A percentile compares a stretch with the other conserved stretches of the same genome.
Evolutionary conservation across 2,888 invertebrate species (phyloP).

Genomic region (Crepidodera aurea): DNA sequence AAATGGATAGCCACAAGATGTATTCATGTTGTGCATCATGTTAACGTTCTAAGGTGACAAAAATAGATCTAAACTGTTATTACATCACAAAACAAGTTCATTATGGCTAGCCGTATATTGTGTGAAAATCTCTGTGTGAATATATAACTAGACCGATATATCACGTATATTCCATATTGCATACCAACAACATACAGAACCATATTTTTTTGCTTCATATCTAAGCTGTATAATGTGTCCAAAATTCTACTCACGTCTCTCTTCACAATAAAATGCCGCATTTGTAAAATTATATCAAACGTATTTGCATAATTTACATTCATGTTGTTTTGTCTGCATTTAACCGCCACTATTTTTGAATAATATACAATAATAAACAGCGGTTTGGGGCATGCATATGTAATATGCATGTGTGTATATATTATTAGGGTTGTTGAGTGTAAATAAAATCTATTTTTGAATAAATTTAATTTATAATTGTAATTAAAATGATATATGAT

Average conservation of each 20-base stretch:
- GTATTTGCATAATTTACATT: constrained; percentile 23
- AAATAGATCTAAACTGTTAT: too few relatives aligned
- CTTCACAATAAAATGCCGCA: constrained; percentile 11
- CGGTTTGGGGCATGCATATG: constrained; percentile 3
- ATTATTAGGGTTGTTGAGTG: neutral
- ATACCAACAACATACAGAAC: neutral
- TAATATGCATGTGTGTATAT: neutral
- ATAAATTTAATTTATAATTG: neutral
- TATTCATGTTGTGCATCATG: too few relatives aligned
- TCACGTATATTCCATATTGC: neutral
- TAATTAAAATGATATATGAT: neutral
- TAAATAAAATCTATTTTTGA: neutral
- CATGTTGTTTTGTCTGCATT: constrained; percentile 14
- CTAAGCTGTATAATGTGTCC: constrained; percentile 1
- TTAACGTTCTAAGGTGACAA: too few relatives aligned
- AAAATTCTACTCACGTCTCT: constrained; percentile 16
- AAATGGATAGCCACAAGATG: too few relatives aligned
- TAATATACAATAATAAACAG: constrained; percentile 24
- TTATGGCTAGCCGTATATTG: too few relatives aligned
- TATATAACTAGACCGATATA: neutral
- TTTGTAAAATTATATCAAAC: constrained; percentile 23
- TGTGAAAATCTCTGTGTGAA: neutral
- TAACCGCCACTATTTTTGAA: constrained; percentile 13
- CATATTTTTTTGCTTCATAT: neutral
- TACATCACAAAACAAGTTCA: too few relatives aligned